Percentiles rank a stretch among this genome's conserved stretches.
Conservation (phyloP, 1,140 invertebrate species). For the Babylonia areolata region DNA sequence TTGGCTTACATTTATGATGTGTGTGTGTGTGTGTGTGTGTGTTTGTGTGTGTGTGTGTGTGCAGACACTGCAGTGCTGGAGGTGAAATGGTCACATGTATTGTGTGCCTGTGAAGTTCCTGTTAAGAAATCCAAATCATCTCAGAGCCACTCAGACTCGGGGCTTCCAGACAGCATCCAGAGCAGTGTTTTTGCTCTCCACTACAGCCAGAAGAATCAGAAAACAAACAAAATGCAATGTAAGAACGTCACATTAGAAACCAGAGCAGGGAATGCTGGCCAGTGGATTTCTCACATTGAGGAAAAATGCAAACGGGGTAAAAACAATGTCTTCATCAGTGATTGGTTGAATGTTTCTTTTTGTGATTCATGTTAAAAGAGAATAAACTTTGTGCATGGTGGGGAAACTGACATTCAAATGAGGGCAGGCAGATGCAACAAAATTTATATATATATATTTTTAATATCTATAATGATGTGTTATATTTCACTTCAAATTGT, state of each 20-base stretch:
- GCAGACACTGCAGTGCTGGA: constrained; percentile 4
- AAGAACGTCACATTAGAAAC: constrained; percentile 6
- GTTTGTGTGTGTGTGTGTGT: neutral
- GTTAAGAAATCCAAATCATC: constrained; percentile 11
- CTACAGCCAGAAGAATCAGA: neutral
- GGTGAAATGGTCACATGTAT: constrained; percentile 19
- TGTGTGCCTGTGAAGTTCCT: constrained; percentile 24
- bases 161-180: too few species aligned
- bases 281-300: constrained; percentile 27
- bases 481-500: too few species aligned
- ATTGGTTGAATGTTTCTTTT: too few species aligned
- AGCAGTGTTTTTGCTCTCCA: constrained; percentile 1
- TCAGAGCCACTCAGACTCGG: neutral
- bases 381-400: too few species aligned
- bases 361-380: too few species aligned
- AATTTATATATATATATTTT: too few species aligned
- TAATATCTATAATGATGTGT: too few species aligned
- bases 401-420: too few species aligned
- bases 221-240: constrained; percentile 22
- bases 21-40: too few species aligned
- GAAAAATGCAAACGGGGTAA: constrained; percentile 29
- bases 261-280: neutral
- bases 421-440: too few species aligned
- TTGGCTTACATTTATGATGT: neutral
- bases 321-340: neutral